Evolutionary conservation across 2,797 vertebrate genomes (phyloP), one percentile per base, ranked within the genome.

Genomic region (Sebastes reedi): DNA sequence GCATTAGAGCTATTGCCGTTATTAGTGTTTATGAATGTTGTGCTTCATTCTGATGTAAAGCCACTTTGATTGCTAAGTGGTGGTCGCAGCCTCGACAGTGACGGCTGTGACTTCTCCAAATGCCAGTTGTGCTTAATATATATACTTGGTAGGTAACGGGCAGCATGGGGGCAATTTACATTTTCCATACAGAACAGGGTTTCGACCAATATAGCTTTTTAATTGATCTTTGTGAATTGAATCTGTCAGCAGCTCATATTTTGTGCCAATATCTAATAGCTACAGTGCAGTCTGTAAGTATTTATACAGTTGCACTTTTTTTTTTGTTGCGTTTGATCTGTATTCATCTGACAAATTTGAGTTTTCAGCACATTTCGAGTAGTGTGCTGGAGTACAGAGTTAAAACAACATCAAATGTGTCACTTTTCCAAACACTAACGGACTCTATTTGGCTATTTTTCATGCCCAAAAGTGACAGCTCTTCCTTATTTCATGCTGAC

Each of bases 21-120:
- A 25, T 84, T 78, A 52, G 77, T 88, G 87, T 88, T 88, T 22
- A 67, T 91, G 87, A 94, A 91, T 90, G 89, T 93, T 58, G 76
- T 86, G 73, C 77, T 86, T 74, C 55, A 80, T 72, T 78, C 59
- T 75, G 50, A 80, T 77, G 76, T 90, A 75, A 89, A 85, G 59
- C 87, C 73, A 72, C 81, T 72, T 84, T 69, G 65, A 85, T 82
- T 36, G 62, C 77, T 69, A 69, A 34, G 67, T 64, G 61, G 74
- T 72, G 10, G 52, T 64, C 27, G 1, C 71, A 75, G 74, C 68
- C 62, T 85, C 24, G 34, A 75, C 70, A 75, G 64, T 42, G 66
- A 65, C 0, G 12, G 56, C 58, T 69, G 80, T 12, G 56, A 80
- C 61, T 65, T 52, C 61, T 84, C 36, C 69, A 86, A 68, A 89